These are phyloP conservation scores for Ips nitidus DNA, from an alignment of 1,140 invertebrate species.

Conservation along the genomic window DNA sequence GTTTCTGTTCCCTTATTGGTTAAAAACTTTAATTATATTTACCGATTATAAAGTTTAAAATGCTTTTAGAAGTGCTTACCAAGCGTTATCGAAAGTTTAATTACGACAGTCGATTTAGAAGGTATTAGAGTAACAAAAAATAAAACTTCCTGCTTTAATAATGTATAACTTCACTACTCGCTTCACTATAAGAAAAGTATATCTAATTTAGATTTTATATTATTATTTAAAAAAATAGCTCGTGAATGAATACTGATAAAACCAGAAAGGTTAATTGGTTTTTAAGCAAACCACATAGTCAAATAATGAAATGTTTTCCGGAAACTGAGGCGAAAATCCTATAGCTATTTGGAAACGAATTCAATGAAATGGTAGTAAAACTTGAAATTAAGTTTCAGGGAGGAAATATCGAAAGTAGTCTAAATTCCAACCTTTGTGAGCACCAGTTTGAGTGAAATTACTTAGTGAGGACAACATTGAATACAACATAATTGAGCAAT, in stretches of 20 bases:
- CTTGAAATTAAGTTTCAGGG: too few species aligned
- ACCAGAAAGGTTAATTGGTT: too few species aligned
- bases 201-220: not conserved
- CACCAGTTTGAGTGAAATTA: too few species aligned
- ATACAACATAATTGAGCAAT: too few species aligned
- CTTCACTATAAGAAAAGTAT: not conserved
- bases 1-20: conserved; percentile 1
- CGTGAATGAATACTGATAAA: not conserved
- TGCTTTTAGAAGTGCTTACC: not conserved
- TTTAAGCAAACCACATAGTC: too few species aligned
- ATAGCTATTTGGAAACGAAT: too few species aligned
- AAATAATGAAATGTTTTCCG: too few species aligned
- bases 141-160: not conserved
- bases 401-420: too few species aligned
- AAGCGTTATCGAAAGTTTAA: conserved; percentile 2
- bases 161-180: not conserved
- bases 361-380: too few species aligned
- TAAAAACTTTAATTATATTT: conserved; percentile 6
- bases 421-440: too few species aligned
- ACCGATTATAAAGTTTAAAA: conserved; percentile 5
- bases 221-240: not conserved
- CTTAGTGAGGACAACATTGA: too few species aligned
- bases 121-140: not conserved
- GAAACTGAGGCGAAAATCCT: too few species aligned
- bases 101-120: not conserved